phyloP scores from a whole-genome alignment of 1,140 invertebrate genomes.

The Saccostrea echinata region DNA sequence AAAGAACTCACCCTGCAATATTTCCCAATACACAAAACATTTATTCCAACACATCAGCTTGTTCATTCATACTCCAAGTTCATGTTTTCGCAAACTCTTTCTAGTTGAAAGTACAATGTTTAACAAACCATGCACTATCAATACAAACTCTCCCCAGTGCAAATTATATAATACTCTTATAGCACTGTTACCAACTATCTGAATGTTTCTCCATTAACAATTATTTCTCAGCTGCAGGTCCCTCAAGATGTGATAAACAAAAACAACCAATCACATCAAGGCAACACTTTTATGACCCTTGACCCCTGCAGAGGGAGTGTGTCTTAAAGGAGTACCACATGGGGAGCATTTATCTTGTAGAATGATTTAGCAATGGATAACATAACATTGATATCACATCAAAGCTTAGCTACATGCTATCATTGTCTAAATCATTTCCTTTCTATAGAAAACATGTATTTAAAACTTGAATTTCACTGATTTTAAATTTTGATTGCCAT shows the following conservation, averaged over 20 bases:
- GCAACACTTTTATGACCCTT: slow-evolving; percentile 26
- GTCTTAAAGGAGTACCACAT: slow-evolving; percentile 8
- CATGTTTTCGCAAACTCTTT: not conserved
- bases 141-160: not conserved
- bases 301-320: slow-evolving; percentile 36
- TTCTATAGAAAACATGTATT: slow-evolving; percentile 18
- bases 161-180: slow-evolving; percentile 22
- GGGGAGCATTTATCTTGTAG: slow-evolving; percentile 14
- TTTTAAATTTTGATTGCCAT: not conserved
- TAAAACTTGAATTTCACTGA: not conserved
- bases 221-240: slow-evolving; percentile 36
- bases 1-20: not conserved
- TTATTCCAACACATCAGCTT: not conserved
- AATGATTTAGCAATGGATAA: slow-evolving; percentile 29
- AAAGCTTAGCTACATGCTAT: not conserved
- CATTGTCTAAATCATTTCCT: slow-evolving; percentile 20
- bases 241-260: slow-evolving; percentile 26
- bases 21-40: not conserved
- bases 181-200: not conserved
- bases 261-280: slow-evolving; percentile 20
- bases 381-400: slow-evolving; percentile 20
- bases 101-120: slow-evolving; percentile 5
- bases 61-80: not conserved
- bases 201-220: slow-evolving; percentile 24
- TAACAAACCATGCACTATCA: not conserved